These are phyloP conservation scores for Pyrocephalus nanus DNA, from an alignment of 2,797 vertebrate species.

Conservation along the genomic window DNA sequence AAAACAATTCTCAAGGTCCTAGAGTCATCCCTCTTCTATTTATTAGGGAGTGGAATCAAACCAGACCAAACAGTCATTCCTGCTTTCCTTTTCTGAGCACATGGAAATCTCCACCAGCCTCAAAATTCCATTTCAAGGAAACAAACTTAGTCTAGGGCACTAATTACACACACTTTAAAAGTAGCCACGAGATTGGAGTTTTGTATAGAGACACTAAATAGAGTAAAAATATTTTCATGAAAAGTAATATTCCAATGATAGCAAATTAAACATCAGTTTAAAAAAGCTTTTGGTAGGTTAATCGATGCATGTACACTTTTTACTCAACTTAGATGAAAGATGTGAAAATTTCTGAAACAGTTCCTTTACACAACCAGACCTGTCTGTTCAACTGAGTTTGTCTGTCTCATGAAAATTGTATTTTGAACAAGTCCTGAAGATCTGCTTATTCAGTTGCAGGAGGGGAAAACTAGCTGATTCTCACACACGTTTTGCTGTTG, in stretches of 20 bases:
- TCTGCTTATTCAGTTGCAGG: neutral
- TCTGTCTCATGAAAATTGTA: fast-evolving
- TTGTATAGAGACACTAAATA: neutral
- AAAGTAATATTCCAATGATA: neutral
- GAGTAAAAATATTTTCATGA: neutral
- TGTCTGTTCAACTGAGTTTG: neutral
- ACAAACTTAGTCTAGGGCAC: neutral
- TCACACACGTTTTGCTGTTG: fast-evolving
- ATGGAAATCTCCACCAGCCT: neutral
- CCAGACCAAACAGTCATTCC: neutral
- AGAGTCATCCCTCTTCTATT: neutral
- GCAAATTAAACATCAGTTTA: neutral
- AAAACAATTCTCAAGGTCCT: neutral
- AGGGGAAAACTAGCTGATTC: neutral
- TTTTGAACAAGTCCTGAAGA: neutral
- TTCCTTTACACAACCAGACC: neutral
- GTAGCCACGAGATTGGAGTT: fast-evolving
- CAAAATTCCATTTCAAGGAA: neutral
- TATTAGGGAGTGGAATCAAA: neutral
- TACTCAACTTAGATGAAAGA: neutral
- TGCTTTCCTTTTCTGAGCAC: neutral
- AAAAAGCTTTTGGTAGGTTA: neutral
- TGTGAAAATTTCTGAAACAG: neutral
- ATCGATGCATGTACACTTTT: neutral
- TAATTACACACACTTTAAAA: neutral